phyloP scores from a whole-genome alignment of 2,888 invertebrate species.

The Ptychoptera contaminata region DNA sequence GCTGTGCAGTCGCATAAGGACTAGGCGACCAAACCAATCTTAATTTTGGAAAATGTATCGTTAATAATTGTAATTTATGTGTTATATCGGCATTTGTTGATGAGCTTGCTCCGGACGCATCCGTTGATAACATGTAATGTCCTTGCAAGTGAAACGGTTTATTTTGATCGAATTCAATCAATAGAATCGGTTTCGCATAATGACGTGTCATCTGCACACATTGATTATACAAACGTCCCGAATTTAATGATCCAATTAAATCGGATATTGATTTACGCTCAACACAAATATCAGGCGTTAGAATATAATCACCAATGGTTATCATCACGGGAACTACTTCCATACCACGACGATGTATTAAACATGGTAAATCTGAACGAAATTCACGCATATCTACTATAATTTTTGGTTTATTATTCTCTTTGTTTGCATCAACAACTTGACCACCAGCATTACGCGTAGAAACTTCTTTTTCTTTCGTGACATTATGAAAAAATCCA shows the following conservation, averaged over 20 bases:
- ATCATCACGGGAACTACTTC: conserved; percentile 83
- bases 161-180: conserved; percentile 93
- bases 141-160: conserved; percentile 82
- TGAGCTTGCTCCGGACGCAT: conserved; percentile 28
- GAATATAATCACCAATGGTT: conserved; percentile 89
- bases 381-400: conserved; percentile 98
- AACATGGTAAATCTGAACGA: conserved; percentile 84
- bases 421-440: conserved; percentile 6
- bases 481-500: conserved; percentile 24
- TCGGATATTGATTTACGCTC: conserved; percentile 95
- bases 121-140: conserved; percentile 62
- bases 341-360: conserved; percentile 84
- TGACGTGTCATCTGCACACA: conserved; percentile 84
- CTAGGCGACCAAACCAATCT: conserved; percentile 93
- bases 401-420: conserved; percentile 32
- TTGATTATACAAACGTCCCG: conserved; percentile 90
- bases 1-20: conserved; percentile 88
- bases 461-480: conserved; percentile 26
- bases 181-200: conserved; percentile 73
- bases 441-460: conserved; percentile 51
- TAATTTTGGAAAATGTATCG: conserved; percentile 85
- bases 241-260: conserved; percentile 86
- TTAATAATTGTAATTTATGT: conserved; percentile 79
- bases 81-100: conserved; percentile 58
- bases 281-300: conserved; percentile 91